Percentiles rank a stretch among this genome's conserved stretches.
Conservation (phyloP, 2,888 invertebrate genomes). For the Zygaena filipendulae region DNA sequence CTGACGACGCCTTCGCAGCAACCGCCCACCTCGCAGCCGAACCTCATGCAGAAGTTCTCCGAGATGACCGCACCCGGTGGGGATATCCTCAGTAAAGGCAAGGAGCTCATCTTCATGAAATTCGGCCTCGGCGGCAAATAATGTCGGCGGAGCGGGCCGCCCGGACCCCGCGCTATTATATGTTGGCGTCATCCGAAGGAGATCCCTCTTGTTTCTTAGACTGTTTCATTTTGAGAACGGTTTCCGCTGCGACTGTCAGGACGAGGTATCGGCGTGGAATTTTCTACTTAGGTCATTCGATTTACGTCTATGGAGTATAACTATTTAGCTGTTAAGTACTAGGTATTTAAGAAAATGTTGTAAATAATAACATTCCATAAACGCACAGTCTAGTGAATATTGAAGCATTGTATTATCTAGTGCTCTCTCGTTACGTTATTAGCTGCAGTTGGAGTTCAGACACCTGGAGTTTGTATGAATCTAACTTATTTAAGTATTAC, state of each 20-base stretch:
- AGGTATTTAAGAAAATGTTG: slow-evolving; percentile 43
- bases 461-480: slow-evolving; percentile 42
- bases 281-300: slow-evolving; percentile 37
- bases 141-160: slow-evolving; percentile 47
- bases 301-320: slow-evolving; percentile 33
- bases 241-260: slow-evolving; percentile 20
- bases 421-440: slow-evolving; percentile 55
- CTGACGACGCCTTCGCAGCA: slow-evolving; percentile 36
- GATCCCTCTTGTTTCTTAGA: slow-evolving; percentile 16
- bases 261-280: slow-evolving; percentile 26
- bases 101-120: slow-evolving; percentile 94
- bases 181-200: slow-evolving; percentile 13
- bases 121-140: slow-evolving; percentile 87
- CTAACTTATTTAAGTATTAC: slow-evolving; percentile 4
- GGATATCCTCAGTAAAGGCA: slow-evolving; percentile 91
- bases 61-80: slow-evolving; percentile 91
- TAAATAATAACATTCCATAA: slow-evolving; percentile 61
- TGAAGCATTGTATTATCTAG: slow-evolving; percentile 59
- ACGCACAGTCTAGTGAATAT: slow-evolving; percentile 67
- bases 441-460: slow-evolving; percentile 46
- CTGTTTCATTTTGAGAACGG: slow-evolving; percentile 14
- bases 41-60: slow-evolving; percentile 89
- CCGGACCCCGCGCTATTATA: slow-evolving; percentile 22
- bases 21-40: slow-evolving; percentile 67
- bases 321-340: too few relatives aligned